Evolutionary conservation across 2,888 invertebrate genomes (phyloP).

Genomic region (Dasypolia templi): DNA sequence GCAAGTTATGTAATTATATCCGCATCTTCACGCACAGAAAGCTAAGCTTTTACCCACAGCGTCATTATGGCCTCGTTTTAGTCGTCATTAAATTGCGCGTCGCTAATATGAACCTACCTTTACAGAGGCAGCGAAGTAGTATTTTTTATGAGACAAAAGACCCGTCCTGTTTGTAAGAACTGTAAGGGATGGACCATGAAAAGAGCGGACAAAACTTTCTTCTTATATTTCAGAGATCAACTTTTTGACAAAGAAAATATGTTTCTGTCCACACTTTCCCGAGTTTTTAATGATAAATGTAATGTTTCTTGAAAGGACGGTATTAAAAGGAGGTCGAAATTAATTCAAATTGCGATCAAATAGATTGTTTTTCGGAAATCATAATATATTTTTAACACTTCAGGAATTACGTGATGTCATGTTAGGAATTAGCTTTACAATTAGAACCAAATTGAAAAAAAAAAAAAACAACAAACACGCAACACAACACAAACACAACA

Average conservation of each 20-base stretch:
- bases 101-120: conserved; percentile 17
- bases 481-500: no score
- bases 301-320: neutral
- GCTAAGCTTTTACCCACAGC: neutral
- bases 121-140: conserved; percentile 31
- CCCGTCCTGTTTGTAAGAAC: conserved; percentile 37
- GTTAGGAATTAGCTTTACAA: no score
- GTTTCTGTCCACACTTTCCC: neutral
- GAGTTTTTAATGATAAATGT: neutral
- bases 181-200: conserved; percentile 32
- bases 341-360: neutral
- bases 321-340: neutral
- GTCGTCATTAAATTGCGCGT: neutral
- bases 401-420: no score
- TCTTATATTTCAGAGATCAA: conserved; percentile 18
- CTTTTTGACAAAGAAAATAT: conserved; percentile 9
- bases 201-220: conserved; percentile 1
- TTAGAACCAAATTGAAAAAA: no score
- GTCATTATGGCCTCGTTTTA: neutral
- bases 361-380: neutral
- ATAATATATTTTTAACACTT: neutral
- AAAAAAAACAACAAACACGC: no score
- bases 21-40: neutral
- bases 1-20: neutral
- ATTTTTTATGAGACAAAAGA: conserved; percentile 49